Conservation (phyloP, 2,797 vertebrate species). For the Cyprinella venusta region DNA sequence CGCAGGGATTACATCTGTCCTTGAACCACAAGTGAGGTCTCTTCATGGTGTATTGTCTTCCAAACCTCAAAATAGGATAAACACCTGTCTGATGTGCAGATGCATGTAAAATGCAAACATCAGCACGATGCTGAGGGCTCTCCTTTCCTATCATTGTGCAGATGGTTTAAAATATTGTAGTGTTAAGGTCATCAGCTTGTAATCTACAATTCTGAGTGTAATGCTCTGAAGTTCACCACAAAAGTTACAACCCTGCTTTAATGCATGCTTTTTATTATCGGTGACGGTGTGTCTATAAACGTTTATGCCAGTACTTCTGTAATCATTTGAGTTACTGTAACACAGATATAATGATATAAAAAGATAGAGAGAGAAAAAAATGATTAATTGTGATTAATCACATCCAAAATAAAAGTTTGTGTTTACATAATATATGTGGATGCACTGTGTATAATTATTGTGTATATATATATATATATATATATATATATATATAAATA, state of each 20-base stretch:
- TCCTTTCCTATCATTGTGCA: not conserved
- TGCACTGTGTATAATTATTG: too few relatives aligned
- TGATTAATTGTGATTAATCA: too few relatives aligned
- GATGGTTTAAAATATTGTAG: not conserved
- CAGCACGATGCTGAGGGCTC: not conserved
- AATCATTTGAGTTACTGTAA: not conserved
- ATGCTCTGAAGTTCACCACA: conserved; percentile 7
- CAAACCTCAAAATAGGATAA: conserved; percentile 10
- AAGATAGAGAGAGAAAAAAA: too few relatives aligned
- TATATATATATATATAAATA: too few relatives aligned
- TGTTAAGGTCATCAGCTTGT: not conserved
- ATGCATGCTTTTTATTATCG: conserved; percentile 27
- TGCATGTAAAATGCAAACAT: conserved; percentile 21
- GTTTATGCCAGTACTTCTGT: not conserved
- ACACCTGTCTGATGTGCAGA: conserved; percentile 38
- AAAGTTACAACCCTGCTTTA: conserved; percentile 22
- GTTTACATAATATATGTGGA: too few relatives aligned
- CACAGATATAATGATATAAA: conserved; percentile 1
- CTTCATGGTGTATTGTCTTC: conserved; percentile 35
- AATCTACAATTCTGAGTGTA: not conserved
- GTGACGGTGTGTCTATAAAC: not conserved
- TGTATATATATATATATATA: too few relatives aligned
- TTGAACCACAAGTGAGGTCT: conserved; percentile 60
- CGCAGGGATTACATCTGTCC: conserved; percentile 59
- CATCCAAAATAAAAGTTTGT: too few relatives aligned